These are phyloP conservation scores for Valencia hispanica DNA, from an alignment of 2,797 vertebrate species.

Conservation along the genomic window DNA sequence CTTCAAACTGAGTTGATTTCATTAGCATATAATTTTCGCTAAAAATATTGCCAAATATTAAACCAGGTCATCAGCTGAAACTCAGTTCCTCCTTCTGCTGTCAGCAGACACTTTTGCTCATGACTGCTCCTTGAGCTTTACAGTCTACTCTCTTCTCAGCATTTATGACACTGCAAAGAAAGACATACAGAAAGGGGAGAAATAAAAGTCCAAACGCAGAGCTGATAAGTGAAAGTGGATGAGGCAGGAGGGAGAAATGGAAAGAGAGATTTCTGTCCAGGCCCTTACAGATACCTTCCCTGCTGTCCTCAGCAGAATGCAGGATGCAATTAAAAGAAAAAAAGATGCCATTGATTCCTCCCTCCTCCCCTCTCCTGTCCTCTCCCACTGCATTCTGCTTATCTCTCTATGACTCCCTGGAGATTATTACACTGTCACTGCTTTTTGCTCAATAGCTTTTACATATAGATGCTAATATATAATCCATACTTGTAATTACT, in stretches of 20 bases:
- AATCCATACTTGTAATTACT: constrained; percentile 61
- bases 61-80: not conserved
- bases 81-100: constrained; percentile 34
- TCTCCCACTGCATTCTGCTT: constrained; percentile 46
- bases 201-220: constrained; percentile 46
- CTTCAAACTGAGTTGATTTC: not conserved
- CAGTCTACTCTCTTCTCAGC: constrained; percentile 27
- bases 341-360: constrained; percentile 71
- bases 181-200: constrained; percentile 28
- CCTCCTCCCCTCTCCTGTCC: constrained; percentile 33
- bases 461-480: constrained; percentile 58
- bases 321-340: constrained; percentile 75
- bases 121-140: constrained; percentile 24
- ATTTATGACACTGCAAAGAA: constrained; percentile 70
- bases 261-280: constrained; percentile 59
- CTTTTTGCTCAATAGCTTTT: constrained; percentile 47
- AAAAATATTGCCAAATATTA: not conserved
- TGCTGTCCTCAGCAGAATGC: constrained; percentile 80
- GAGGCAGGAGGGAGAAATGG: constrained; percentile 28
- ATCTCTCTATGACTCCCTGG: constrained; percentile 44
- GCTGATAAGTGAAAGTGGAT: constrained; percentile 39
- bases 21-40: not conserved
- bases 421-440: constrained; percentile 53
- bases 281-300: constrained; percentile 53
- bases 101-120: constrained; percentile 48